Conservation (phyloP, 2,113 vertebrate genomes). For the Eurystomus gularis region DNA sequence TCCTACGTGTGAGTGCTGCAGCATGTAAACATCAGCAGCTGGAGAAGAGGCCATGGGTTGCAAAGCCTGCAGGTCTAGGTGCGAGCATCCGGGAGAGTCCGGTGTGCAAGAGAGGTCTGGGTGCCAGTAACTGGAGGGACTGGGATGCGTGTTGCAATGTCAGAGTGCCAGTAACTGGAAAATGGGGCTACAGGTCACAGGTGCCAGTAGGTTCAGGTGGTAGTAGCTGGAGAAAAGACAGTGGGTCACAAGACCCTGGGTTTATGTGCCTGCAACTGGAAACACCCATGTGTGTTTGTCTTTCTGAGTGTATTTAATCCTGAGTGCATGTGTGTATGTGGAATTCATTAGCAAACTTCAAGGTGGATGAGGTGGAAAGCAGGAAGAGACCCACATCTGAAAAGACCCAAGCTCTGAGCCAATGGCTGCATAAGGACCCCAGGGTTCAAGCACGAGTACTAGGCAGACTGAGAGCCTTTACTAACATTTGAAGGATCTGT, state of each 20-base stretch:
- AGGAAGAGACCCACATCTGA: background rate
- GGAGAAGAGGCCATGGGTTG: background rate
- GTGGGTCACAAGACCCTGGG: background rate
- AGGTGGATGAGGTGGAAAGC: background rate
- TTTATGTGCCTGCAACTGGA: background rate
- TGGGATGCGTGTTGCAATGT: background rate
- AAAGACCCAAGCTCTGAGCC: background rate
- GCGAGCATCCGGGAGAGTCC: background rate
- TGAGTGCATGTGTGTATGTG: fast-evolving
- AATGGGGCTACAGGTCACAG: background rate
- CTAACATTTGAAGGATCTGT: background rate
- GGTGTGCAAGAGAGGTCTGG: background rate
- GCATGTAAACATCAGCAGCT: background rate
- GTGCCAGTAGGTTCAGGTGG: background rate
- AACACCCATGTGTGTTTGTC: fast-evolving
- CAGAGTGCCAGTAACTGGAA: background rate
- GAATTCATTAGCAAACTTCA: background rate
- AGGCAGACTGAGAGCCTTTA: background rate
- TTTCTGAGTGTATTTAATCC: background rate
- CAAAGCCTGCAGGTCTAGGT: background rate
- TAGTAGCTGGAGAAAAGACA: background rate
- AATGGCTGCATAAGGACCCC: background rate
- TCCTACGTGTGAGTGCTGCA: background rate
- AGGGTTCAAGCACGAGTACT: background rate
- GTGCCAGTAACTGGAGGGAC: background rate